Conservation (phyloP, 2,797 vertebrate species). For the Neosilurus mollespiculum region DNA sequence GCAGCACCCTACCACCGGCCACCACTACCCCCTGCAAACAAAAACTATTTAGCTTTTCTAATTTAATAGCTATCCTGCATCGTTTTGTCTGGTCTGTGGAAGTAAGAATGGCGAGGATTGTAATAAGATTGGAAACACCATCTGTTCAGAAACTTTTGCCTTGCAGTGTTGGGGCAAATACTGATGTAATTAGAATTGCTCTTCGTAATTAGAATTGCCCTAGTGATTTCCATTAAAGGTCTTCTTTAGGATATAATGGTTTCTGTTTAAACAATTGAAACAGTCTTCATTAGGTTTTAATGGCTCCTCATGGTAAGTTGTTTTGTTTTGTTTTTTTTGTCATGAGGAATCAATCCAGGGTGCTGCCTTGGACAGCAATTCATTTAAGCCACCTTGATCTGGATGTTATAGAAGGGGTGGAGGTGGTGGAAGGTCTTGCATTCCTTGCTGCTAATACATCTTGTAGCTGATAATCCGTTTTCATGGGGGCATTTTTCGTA, state of each 20-base stretch:
- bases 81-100: neutral
- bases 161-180: neutral
- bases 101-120: neutral
- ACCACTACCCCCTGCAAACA: no score
- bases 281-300: neutral
- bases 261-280: neutral
- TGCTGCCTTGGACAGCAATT: no score
- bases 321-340: neutral
- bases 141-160: neutral
- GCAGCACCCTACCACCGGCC: no score
- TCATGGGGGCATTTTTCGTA: neutral
- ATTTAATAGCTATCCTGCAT: neutral
- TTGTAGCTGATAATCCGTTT: neutral
- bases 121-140: neutral
- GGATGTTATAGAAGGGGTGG: neutral
- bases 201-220: neutral
- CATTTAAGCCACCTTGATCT: neutral
- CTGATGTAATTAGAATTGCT: neutral
- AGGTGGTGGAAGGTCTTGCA: neutral
- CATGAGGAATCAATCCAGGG: neutral
- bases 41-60: neutral
- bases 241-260: neutral
- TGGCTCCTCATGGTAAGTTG: neutral
- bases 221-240: neutral
- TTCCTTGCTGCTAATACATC: neutral